A percentile compares a stretch with the other conserved stretches of the same genome.
These are phyloP conservation scores for Thunnus thynnus DNA, from an alignment of 2,113 vertebrate genomes.

Conservation along the genomic window DNA sequence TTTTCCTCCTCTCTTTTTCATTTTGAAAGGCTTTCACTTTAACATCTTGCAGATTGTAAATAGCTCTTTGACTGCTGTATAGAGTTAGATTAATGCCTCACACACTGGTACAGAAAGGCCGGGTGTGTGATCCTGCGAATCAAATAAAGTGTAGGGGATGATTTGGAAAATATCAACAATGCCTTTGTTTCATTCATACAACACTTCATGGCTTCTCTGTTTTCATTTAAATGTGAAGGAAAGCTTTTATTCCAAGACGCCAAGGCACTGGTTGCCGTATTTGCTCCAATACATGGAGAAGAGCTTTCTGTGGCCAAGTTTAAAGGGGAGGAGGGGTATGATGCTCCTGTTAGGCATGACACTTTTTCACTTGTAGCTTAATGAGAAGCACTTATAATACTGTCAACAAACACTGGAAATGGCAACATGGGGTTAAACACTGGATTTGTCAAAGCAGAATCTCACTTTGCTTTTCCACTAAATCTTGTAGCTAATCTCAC, in stretches of 20 bases:
- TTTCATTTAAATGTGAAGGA: conserved; percentile 66
- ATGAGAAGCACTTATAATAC: conserved; percentile 36
- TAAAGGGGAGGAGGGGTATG: conserved; percentile 21
- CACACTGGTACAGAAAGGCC: conserved; percentile 36
- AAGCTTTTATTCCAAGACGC: conserved; percentile 38
- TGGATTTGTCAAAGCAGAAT: conserved; percentile 44
- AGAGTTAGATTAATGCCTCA: conserved; percentile 66
- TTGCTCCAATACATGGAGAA: conserved; percentile 11
- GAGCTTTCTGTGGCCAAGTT: conserved; percentile 26
- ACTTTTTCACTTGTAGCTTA: conserved; percentile 31
- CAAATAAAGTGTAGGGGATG: conserved; percentile 58
- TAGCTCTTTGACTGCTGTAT: conserved; percentile 63
- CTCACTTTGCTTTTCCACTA: conserved; percentile 37
- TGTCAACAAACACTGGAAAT: conserved; percentile 31
- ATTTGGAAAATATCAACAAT: conserved; percentile 60
- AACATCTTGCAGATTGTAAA: conserved; percentile 68
- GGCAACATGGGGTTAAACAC: conserved; percentile 37
- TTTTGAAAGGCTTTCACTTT: conserved; percentile 65
- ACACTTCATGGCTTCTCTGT: conserved; percentile 35
- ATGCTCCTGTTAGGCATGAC: conserved; percentile 11
- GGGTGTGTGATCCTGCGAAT: conserved; percentile 55
- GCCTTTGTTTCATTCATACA: conserved; percentile 56
- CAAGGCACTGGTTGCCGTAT: conserved; percentile 22
- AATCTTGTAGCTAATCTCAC: conserved; percentile 39
- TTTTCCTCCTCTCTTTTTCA: conserved; percentile 26